Conservation (phyloP, 1,140 invertebrate species). For the Ceratina calcarata region DNA sequence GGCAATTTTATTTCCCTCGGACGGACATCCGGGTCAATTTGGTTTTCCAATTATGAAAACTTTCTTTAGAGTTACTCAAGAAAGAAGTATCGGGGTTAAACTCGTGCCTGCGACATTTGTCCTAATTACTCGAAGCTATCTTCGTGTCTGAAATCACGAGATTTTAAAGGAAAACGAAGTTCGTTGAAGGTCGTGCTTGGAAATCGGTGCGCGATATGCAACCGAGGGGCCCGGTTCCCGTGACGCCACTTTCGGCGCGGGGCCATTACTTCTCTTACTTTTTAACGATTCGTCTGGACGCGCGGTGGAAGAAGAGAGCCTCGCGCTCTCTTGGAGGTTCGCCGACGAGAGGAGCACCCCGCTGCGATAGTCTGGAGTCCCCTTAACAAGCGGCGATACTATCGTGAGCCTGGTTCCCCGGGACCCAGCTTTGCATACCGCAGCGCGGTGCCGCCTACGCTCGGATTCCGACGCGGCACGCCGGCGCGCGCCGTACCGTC, state of each 20-base stretch:
- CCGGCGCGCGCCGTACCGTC: not conserved
- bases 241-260: conserved; percentile 63
- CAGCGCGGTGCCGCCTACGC: conserved; percentile 22
- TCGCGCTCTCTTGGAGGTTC: conserved; percentile 58
- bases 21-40: conserved; percentile 4
- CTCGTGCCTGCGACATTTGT: too few relatives aligned
- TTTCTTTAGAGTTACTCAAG: not conserved
- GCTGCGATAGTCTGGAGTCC: conserved; percentile 68
- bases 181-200: too few relatives aligned
- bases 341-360: conserved; percentile 64
- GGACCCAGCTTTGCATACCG: conserved; percentile 55
- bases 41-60: not conserved
- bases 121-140: too few relatives aligned
- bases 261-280: conserved; percentile 64
- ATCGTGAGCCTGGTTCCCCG: conserved; percentile 56
- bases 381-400: conserved; percentile 70
- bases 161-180: too few relatives aligned
- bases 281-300: conserved; percentile 71
- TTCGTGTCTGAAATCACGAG: too few relatives aligned
- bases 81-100: not conserved
- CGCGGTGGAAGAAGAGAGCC: conserved; percentile 54
- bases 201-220: too few relatives aligned
- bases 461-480: too few relatives aligned
- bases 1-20: not conserved
- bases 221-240: conserved; percentile 6